Evolutionary conservation across 2,888 invertebrate genomes (phyloP).

Genomic region (Gymnoscelis rufifasciata): DNA sequence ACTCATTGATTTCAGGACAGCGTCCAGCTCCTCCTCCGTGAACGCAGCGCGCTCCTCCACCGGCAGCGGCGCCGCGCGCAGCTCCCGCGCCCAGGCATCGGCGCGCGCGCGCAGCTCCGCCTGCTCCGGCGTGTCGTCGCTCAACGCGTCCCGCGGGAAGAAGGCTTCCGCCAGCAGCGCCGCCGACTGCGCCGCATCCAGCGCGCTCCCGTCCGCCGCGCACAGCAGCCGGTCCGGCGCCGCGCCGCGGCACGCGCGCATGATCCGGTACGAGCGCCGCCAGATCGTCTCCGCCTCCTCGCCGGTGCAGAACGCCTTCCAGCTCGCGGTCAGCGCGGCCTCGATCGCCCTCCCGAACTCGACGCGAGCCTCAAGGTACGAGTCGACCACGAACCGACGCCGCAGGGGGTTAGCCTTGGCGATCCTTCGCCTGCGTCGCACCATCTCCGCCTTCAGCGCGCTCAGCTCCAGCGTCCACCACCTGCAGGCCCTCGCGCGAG

Average conservation of each 20-base stretch:
- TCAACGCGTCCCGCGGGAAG: background rate
- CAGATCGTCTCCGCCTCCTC: background rate
- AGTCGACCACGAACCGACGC: background rate
- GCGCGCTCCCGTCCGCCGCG: background rate
- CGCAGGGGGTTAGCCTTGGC: background rate
- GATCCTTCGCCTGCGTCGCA: background rate
- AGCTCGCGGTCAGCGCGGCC: background rate
- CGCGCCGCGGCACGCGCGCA: background rate
- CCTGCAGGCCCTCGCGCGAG: background rate
- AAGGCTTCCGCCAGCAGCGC: background rate
- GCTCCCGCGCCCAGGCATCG: too few relatives aligned
- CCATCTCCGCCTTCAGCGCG: background rate
- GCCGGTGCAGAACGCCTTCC: constrained; percentile 1
- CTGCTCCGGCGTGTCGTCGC: too few relatives aligned
- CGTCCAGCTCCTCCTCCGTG: background rate
- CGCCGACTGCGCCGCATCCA: background rate
- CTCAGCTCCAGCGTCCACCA: constrained; percentile 1
- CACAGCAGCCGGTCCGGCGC: background rate
- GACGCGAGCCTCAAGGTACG: background rate
- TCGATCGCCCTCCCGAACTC: background rate
- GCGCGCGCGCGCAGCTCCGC: too few relatives aligned
- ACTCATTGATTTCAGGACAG: background rate
- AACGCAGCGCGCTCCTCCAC: background rate
- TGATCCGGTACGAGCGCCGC: background rate
- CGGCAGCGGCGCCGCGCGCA: too few relatives aligned